Base-by-base conservation (phyloP, 2,113 vertebrate species). In the Saimiri boliviensis region DNA sequence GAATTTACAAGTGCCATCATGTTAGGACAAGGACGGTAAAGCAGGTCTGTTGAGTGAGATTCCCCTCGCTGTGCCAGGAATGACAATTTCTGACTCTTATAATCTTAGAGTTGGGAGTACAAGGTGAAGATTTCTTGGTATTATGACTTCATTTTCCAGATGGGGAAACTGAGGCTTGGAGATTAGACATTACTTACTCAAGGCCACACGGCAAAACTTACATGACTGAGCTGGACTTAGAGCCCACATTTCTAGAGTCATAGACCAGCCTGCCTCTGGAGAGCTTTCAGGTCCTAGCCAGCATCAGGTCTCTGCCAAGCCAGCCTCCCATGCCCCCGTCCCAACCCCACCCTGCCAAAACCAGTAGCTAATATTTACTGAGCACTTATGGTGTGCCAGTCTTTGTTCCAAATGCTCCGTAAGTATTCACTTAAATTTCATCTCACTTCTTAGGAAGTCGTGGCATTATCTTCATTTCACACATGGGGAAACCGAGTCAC, bases 311-410 rank as follows among this genome's bases (percentile, higher is more conserved):
- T n/a, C 35, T 14, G 63, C 4, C 1, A 8, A 70, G 5, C 27
- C 17, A 17, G 37, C 20, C 4, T 49, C 56, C n/a, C 66, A 8
- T 5, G 4, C 0, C 14, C 21, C 3, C 4, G 0, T 3, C 27
- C 68, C 4, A 8, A 5, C 35, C 25, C 42, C 0, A 1, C 68
- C 6, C 0, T 5, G 40, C n/a, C 30, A 45, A 4, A 27, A 4
- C 6, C 14, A 30, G 68, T 25, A 11, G 20, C 58, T 56, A 49
- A 56, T 60, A 25, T n/a, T 60, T 58, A 42, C 1, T 11, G 60
- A 79, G 17, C 84, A 8, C 40, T 25, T 84, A 8, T n/a, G 84
- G 7, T 27, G 3, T 42, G 23, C 37, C 9, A 19, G 40, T 8
- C 45, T 42, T 73, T 19, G 37, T 86, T 83, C 2, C 12, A 27